Evolutionary conservation across 2,888 invertebrate species (phyloP), one percentile per base, ranked within the genome.

Genomic region (Andricus curvator): DNA sequence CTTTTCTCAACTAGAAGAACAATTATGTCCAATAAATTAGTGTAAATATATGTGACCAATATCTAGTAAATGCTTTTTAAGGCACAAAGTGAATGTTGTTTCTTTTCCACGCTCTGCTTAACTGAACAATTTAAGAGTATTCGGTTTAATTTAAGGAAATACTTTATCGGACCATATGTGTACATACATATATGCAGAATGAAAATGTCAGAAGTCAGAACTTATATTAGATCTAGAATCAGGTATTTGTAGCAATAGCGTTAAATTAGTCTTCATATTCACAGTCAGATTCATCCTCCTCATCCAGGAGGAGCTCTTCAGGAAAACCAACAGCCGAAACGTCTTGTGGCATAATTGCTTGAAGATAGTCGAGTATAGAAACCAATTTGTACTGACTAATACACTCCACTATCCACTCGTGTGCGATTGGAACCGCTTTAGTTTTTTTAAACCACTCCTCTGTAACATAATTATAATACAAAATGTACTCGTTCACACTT

Each of bases 391-490:
- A 91, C 22, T 86, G 88, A 80, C 91, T 87, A 74, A 91, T 88
- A 78, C 91, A 87, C 56, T 90, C 89, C 0, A 90, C 85, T 25
- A 89, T 77, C 91, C 91, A 91, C 29, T 89, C 89, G 65, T 88
- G 84, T 44, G 79, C 80, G 44, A 91, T 80, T 8, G 88, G 83
- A 20, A 88, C 84, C 1, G 88, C 89, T n/a, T 70, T 77, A 2
- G 85, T 77, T 77, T 83, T 82, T 44, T 78, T 78, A 41, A 29
- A 80, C 84, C 82, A 82, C 41, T 80, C 70, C 77, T 78, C 85
- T 85, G 33, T 33, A 74, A 74, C 9, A 66, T 48, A 29, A 67
- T 80, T 44, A 60, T 44, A 13, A 44, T 44, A 15, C 4, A 15
- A 44, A 13, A 44, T 44, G 15, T 44, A 15, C 44, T 15, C 15